phyloP scores from a whole-genome alignment of 2,113 vertebrate genomes.

The Rhabdomys dilectus region DNA sequence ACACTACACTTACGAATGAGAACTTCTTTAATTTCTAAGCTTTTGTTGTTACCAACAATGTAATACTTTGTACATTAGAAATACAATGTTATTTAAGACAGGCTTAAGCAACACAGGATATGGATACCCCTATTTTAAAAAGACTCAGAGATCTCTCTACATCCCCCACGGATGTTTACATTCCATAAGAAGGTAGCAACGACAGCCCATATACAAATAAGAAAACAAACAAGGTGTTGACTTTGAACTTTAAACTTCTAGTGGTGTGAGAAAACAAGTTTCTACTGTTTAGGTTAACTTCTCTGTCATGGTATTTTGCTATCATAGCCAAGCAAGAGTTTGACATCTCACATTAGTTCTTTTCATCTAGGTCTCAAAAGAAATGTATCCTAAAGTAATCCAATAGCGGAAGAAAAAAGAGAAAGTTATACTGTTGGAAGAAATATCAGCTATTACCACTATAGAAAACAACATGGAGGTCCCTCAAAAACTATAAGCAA shows the following conservation, averaged over 20 bases:
- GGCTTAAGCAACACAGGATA: not conserved
- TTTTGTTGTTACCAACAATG: conserved; percentile 10
- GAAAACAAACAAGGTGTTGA: not conserved
- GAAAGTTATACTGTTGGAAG: not conserved
- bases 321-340: not conserved
- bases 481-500: not conserved
- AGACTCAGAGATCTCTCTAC: not conserved
- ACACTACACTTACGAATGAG: not conserved
- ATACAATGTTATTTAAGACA: not conserved
- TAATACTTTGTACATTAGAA: not conserved
- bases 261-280: not conserved
- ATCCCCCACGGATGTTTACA: not conserved
- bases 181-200: not conserved
- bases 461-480: not conserved
- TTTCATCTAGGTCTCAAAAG: not conserved
- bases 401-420: not conserved
- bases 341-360: not conserved
- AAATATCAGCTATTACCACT: not conserved
- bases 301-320: not conserved
- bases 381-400: not conserved
- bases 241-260: not conserved
- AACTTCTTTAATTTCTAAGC: conserved; percentile 12
- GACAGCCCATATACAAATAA: not conserved
- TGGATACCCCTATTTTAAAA: not conserved
- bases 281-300: not conserved